Base-by-base conservation (phyloP, 1,140 invertebrate species). In the Conus ventricosus region DNA sequence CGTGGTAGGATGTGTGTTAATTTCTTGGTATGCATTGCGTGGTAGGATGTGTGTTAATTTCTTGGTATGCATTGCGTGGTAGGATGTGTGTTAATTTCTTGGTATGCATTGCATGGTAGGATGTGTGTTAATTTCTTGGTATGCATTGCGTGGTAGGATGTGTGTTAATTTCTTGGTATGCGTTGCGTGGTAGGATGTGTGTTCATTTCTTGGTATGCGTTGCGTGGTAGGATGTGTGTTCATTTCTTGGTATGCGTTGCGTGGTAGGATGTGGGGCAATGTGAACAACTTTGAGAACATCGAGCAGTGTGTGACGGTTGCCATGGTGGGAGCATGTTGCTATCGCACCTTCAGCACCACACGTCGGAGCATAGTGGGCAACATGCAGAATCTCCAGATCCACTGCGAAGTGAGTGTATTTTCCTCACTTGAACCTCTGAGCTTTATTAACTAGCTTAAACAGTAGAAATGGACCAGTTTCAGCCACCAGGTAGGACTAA, bases 251-350 rank as follows among this genome's bases (percentile, higher is more conserved):
- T 1, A 15, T 60, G 8, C 5, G 4, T 60, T 8, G 57, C 5
- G 57, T 60, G 57, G 57, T 80, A 94, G 95, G 95, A 51, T 94
- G 95, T 91, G 94, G 94, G 95, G 95, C 76, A 95, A 96, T 89
- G 91, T 94, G 13, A 96, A 96, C 93, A 96, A 96, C 90, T 96
- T 95, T 89, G 89, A 93, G 81, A 93, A 92, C 23, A 80, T 93
- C 54, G 90, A 91, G 63, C 91, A 93, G 39, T 95, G 94, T 91
- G 88, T 91, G 63, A 90, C 89, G 25, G 87, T 92, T 20, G 91
- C 93, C 27, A 89, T 94, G 87, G 90, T 83, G 13, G 94, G 94
- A 13, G 94, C 94, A 5, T 95, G 94, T 85, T 94, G 94, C 89
- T 93, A 91, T 84, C 80, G 93, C 23, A 90, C 89, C 13, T 93